Conservation (phyloP, 1,140 invertebrate species). For the Bactericera cockerelli region DNA sequence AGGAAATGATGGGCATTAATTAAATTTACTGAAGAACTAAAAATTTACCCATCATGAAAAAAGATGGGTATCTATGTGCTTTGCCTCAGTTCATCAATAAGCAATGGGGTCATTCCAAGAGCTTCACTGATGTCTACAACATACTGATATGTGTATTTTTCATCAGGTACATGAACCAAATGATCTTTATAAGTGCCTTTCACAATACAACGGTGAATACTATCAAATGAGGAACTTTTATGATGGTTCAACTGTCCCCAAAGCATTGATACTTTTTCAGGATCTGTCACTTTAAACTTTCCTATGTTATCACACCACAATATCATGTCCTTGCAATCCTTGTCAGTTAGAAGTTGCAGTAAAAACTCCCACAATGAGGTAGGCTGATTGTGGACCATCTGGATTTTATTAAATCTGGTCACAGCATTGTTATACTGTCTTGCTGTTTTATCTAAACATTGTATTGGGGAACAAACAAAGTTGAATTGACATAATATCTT, state of each 20-base stretch:
- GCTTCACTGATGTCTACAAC: neutral
- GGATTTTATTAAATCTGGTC: neutral
- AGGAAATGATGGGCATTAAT: no score
- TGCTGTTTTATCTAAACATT: neutral
- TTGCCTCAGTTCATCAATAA: neutral
- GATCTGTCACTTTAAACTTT: neutral
- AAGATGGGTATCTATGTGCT: no score
- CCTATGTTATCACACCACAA: neutral
- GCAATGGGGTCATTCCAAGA: neutral
- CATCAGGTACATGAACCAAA: neutral
- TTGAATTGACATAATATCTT: conserved; percentile 3
- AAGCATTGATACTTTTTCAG: neutral
- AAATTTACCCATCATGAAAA: no score
- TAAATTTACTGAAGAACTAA: no score
- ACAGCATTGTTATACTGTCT: neutral
- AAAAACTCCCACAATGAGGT: neutral
- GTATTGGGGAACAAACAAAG: neutral
- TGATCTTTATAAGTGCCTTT: neutral
- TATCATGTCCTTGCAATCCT: neutral
- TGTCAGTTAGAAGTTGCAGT: neutral
- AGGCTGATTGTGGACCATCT: neutral
- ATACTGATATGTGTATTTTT: neutral
- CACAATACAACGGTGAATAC: neutral
- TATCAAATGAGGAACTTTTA: neutral
- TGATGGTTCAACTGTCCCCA: neutral